A percentile compares a stretch with the other conserved stretches of the same genome.
Evolutionary conservation across 2,113 vertebrate genomes (phyloP).

Genomic region (Laticauda laticaudata): DNA sequence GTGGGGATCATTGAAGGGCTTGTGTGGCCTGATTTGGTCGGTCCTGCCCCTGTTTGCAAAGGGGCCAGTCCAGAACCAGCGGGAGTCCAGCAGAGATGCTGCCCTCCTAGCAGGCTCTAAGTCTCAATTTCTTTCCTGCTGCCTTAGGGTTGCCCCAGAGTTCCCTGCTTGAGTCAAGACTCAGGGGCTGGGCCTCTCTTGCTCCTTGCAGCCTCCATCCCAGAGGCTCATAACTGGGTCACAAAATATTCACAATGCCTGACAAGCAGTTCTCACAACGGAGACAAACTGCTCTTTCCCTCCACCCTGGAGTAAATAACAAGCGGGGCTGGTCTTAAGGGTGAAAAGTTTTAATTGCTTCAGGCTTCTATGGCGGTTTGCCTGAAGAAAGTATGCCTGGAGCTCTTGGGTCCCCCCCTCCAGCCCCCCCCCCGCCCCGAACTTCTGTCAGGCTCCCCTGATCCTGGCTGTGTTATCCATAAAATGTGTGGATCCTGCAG

Average conservation of each 20-base stretch:
- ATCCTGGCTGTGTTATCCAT: neutral
- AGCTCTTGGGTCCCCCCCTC: neutral
- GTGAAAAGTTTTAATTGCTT: neutral
- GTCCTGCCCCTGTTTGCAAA: neutral
- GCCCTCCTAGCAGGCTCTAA: neutral
- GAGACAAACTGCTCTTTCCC: neutral
- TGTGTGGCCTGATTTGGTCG: neutral
- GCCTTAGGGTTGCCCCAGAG: neutral
- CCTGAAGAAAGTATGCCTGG: neutral
- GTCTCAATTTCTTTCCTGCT: neutral
- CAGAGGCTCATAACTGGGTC: neutral
- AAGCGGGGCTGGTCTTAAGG: neutral
- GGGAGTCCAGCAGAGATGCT: neutral
- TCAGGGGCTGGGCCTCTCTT: neutral
- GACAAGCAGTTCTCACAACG: neutral
- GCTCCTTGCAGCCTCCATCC: neutral
- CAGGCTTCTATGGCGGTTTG: neutral
- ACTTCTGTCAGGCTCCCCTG: no score
- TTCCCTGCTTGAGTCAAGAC: neutral
- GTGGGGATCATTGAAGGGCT: neutral
- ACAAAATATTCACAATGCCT: neutral
- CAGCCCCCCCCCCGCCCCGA: neutral
- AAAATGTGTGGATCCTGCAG: neutral
- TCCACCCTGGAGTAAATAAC: neutral
- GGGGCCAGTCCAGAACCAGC: neutral